These are phyloP conservation scores for Colius striatus DNA, from an alignment of 2,113 vertebrate genomes.

Conservation along the genomic window DNA sequence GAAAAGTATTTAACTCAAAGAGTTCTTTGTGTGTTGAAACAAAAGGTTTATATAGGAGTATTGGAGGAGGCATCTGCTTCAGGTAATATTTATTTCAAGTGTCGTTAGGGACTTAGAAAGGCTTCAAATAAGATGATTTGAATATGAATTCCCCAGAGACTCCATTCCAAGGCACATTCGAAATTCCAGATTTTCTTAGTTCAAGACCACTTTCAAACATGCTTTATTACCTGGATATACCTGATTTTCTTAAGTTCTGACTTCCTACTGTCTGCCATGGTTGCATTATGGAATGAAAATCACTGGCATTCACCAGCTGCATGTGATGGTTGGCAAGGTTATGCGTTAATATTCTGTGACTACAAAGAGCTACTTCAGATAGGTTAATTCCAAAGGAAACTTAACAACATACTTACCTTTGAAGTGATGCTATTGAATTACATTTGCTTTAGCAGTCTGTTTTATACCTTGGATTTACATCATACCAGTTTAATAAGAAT, in stretches of 20 bases:
- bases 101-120: constrained; percentile 36
- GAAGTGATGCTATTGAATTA: constrained; percentile 40
- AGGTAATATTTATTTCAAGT: constrained; percentile 35
- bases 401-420: constrained; percentile 53
- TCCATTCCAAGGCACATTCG: constrained; percentile 25
- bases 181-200: constrained; percentile 50
- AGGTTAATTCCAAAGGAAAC: constrained; percentile 52
- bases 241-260: constrained; percentile 37
- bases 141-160: constrained; percentile 7
- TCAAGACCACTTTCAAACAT: constrained; percentile 21
- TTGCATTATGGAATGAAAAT: constrained; percentile 58
- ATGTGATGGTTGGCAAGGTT: constrained; percentile 47
- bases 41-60: constrained; percentile 3
- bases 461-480: neutral
- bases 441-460: constrained; percentile 1
- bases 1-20: constrained; percentile 36
- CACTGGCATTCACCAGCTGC: constrained; percentile 46
- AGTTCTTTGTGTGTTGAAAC: neutral
- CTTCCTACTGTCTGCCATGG: constrained; percentile 35
- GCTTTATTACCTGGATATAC: constrained; percentile 62
- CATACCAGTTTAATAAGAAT: constrained; percentile 27
- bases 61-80: neutral
- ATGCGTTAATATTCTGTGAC: constrained; percentile 45
- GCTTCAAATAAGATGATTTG: constrained; percentile 1
- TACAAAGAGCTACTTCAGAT: constrained; percentile 37